Base-by-base conservation (phyloP, 2,113 vertebrate genomes). In the Onychostoma macrolepis region DNA sequence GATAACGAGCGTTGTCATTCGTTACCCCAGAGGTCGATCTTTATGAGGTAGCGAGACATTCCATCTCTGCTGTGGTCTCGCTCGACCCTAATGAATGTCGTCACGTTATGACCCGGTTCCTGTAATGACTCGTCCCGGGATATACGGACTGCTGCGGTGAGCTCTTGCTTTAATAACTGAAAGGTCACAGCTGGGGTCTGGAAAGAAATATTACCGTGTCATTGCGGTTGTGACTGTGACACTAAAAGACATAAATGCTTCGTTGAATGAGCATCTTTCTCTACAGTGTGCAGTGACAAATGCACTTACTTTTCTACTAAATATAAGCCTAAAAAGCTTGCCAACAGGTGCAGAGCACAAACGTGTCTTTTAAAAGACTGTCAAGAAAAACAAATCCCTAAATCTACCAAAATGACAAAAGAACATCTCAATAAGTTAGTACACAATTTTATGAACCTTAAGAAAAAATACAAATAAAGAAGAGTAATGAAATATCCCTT, bases 1-100 rank as follows among this genome's bases (percentile, higher is more conserved):
- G 88, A 91, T 92, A 91, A 91, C 87, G 36, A 90, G 89, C 80
- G 72, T 58, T 87, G 90, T 89, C 90, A 90, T 91, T 89, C 80
- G 84, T 91, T 90, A 87, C 86, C 75, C 61, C 38, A 69, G 81
- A 91, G 72, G 84, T 86, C 58, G 83, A 87, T 58, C 67, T 91
- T 91, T 89, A 90, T 90, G 89, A 91, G 90, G 88, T 91, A 89
- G 87, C 88, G 84, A 90, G 86, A 89, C 36, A 48, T 86, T 85
- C 78, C 87, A 85, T 88, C 84, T 89, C 75, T n/a, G 24, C 26
- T 28, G 58, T 13, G 24, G 58, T 63, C 74, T 86, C 74, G 77
- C 84, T 82, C 63, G 30, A 28, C 26, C 71, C 72, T 90, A 88
- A 92, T 88, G 88, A 87, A 88, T 83, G 87, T 80, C 77, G 85